Evolutionary conservation across 2,113 vertebrate genomes (phyloP).

Genomic region (Ploceus nigricollis): DNA sequence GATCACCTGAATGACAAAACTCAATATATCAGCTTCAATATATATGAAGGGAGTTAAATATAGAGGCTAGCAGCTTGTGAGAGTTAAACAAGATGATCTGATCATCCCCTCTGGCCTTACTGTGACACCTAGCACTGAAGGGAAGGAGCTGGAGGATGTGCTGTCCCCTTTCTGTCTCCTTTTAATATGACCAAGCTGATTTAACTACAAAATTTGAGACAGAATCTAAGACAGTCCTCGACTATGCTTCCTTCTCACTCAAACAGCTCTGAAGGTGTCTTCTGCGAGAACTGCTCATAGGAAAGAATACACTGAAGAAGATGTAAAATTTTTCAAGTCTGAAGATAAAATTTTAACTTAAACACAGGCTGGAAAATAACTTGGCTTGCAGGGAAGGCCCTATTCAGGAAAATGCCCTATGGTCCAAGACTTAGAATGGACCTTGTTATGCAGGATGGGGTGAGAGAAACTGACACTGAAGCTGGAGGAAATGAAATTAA

Average conservation of each 20-base stretch:
- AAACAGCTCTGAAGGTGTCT: not conserved
- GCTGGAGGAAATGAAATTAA: not conserved
- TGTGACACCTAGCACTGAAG: not conserved
- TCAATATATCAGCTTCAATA: not conserved
- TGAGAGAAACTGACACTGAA: not conserved
- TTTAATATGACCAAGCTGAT: not conserved
- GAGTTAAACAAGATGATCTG: not conserved
- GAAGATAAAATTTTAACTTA: not conserved
- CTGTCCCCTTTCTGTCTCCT: not conserved
- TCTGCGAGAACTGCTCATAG: not conserved
- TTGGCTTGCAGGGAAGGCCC: not conserved
- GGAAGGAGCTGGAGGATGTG: not conserved
- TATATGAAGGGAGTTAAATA: not conserved
- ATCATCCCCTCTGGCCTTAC: not conserved
- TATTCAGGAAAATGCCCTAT: not conserved
- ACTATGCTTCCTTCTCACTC: not conserved
- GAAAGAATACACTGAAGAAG: not conserved
- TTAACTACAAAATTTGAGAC: not conserved
- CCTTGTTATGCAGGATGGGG: not conserved
- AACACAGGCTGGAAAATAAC: not conserved
- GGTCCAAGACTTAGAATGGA: not conserved
- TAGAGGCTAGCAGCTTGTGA: not conserved
- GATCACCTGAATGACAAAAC: not conserved
- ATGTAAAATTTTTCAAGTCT: not conserved
- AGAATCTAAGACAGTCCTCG: fast-evolving